Base-by-base conservation (phyloP, 2,797 vertebrate species). In the Phaenicophaeus curvirostris region DNA sequence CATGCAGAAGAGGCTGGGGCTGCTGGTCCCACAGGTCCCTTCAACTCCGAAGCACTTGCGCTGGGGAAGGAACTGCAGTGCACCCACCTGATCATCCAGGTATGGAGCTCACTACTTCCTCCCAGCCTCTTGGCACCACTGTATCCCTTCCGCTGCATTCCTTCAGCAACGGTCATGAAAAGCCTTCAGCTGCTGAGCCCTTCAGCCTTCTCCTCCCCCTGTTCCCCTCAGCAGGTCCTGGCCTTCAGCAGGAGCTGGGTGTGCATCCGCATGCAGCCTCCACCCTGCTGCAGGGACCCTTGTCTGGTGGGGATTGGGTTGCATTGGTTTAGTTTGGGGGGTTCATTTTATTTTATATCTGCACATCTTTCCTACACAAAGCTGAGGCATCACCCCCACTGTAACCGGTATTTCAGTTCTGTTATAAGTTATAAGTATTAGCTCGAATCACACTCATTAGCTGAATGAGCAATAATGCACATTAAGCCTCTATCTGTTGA, bases 351-450 rank as follows among this genome's bases (percentile, higher is more conserved):
- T 53, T 35, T 10, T 27, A 3, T 6, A 10, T 8, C 74, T 28
- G 28, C 62, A 39, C 4, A 7, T 51, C 9, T 76, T 27, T 50
- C 6, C 46, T 78, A 62, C 35, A n/a, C 2, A 21, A n/a, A 71
- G 23, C 37, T 5, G 13, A 90, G 83, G 75, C 24, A 50, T 19
- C 65, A 63, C 12, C 53, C 46, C 28, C 65, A 17, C 48, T 39
- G 13, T 54, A 54, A 25, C 0, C 15, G 85, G 86, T 69, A 83
- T 75, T 91, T 89, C 62, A 71, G 71, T 37, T 85, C 55, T 79
- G 81, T 77, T 96, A 97, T 96, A 97, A 97, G 97, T 97, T 96
- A 83, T 12, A 82, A 90, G 93, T 65, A 62, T 42, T 41, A 80
- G 82, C 95, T 94, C 51, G 1, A 87, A 59, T 95, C 92, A 67